Base-by-base conservation (phyloP, 2,888 invertebrate genomes). In the Hirtodrosophila cameraria region DNA sequence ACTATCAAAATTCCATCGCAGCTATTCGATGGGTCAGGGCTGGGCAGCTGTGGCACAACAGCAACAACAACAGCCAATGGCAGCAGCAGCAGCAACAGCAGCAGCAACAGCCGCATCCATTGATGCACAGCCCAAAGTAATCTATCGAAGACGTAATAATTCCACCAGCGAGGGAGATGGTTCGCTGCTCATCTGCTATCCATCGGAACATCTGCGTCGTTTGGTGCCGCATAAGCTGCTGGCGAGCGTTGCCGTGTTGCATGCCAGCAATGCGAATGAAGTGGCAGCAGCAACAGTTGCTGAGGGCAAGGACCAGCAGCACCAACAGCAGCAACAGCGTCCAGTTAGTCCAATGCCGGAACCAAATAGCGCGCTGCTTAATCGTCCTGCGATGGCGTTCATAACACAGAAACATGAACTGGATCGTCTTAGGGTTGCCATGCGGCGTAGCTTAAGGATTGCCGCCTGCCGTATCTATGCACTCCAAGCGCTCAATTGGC, bases 401-500 rank as follows among this genome's bases (percentile, higher is more conserved):
- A 94, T 98, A 38, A 92, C 96, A 2, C 94, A 96, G 63, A 94
- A 95, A 62, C 96, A 97, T 82, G 97, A 98, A 88, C 92, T 99
- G 35, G 95, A 96, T 20, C 94, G 95, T 0, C 91, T 98, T 42
- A 94, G 96, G 67, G 93, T 96, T 60, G 96, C 96, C 33, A 97
- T 99, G 95, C 95, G 96, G 68, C 96, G 97, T 61, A 96, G 97
- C 1, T 92, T 99, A 1, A 92, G 95, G 18, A 94, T 95, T 54
- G 95, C 95, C 43, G 95, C 95, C 27, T 94, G 97, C 87, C 91
- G 97, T 62, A 96, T 97, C 81, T 94, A 96, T 90, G 96, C 97
- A 1, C 94, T 98, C 93, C 97, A 97, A 93, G 97, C 98, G 0
- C 92, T 99, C 75, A 98, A 98, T 89, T 99, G 99, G 99, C 91